Conservation (phyloP, 2,888 invertebrate species). For the Stegana nigrithorax region DNA sequence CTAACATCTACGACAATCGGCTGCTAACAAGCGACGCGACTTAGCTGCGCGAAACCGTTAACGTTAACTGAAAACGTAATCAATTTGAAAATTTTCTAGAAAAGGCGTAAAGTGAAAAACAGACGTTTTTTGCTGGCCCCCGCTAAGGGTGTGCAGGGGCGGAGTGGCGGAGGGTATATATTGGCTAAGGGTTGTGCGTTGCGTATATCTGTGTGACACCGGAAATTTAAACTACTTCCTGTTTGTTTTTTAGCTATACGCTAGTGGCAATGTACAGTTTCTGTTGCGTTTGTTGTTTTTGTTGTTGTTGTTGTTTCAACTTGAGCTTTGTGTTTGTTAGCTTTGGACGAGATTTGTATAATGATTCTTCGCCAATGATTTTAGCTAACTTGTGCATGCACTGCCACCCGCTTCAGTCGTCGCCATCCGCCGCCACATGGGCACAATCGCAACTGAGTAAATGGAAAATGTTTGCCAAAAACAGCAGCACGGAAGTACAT, state of each 20-base stretch:
- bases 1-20: too few relatives aligned
- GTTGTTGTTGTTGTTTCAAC: constrained; percentile 31
- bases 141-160: background rate
- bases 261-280: constrained; percentile 19
- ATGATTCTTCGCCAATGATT: too few relatives aligned
- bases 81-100: constrained; percentile 51
- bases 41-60: too few relatives aligned
- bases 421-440: too few relatives aligned
- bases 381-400: too few relatives aligned
- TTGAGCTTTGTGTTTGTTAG: background rate
- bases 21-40: too few relatives aligned
- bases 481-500: too few relatives aligned
- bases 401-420: too few relatives aligned
- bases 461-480: too few relatives aligned
- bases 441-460: too few relatives aligned
- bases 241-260: constrained; percentile 35
- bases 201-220: constrained; percentile 44
- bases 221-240: constrained; percentile 63
- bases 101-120: constrained; percentile 1
- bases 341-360: background rate
- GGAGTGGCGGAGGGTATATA: background rate
- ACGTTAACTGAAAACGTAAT: constrained; percentile 41
- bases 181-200: background rate
- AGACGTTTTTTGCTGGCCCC: constrained; percentile 21
- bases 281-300: constrained; percentile 38